phyloP scores from a whole-genome alignment of 2,888 invertebrate species.

The Callyntrura guangdongensis region DNA sequence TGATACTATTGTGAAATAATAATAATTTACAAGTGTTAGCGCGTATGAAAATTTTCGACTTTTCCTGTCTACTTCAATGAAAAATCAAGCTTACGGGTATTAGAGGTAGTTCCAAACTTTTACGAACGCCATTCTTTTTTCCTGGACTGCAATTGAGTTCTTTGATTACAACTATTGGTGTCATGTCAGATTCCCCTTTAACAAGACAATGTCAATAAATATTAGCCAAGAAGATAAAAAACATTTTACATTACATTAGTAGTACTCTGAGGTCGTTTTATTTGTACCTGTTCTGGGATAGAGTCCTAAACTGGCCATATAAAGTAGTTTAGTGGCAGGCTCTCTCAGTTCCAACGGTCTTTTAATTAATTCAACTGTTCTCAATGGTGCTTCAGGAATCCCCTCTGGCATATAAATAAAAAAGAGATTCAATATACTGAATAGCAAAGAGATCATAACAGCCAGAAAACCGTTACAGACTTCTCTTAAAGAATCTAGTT shows the following conservation, averaged over 20 bases:
- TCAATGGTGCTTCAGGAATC: constrained; percentile 70
- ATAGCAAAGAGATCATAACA: too few species aligned
- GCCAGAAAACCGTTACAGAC: too few species aligned
- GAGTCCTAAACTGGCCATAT: constrained; percentile 78
- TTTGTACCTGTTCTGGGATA: constrained; percentile 76
- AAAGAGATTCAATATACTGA: neutral
- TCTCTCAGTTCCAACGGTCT: constrained; percentile 78
- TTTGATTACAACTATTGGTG: constrained; percentile 79
- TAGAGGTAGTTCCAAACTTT: constrained; percentile 75
- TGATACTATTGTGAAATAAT: constrained; percentile 46
- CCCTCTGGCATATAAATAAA: constrained; percentile 47
- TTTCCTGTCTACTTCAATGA: neutral
- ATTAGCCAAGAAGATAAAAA: constrained; percentile 35
- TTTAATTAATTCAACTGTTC: constrained; percentile 80
- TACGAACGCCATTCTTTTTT: constrained; percentile 69
- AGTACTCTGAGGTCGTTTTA: neutral
- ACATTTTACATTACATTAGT: too few species aligned
- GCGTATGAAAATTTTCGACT: neutral
- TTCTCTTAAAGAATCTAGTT: neutral
- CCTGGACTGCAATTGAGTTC: constrained; percentile 69
- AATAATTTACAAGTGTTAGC: constrained; percentile 3
- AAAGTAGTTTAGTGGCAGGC: constrained; percentile 79
- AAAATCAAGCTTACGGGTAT: constrained; percentile 57
- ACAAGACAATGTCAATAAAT: too few species aligned
- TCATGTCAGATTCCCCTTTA: constrained; percentile 75